Evolutionary conservation across 2,888 invertebrate genomes (phyloP), one percentile per base, ranked within the genome.

Genomic region (Tortricodes alternella): DNA sequence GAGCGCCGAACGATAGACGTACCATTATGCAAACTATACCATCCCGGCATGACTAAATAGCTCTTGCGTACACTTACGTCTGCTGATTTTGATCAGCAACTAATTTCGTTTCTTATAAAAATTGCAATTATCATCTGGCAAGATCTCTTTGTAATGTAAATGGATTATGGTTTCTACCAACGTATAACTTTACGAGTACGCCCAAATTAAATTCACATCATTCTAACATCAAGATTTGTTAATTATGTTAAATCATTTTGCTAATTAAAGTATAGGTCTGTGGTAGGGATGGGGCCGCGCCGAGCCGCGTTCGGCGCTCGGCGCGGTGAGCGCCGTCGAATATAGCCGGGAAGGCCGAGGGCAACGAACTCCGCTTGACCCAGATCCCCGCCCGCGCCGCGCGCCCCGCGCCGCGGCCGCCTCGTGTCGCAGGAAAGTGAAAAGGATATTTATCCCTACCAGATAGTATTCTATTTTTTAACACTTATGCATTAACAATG

Each of bases 261-360:
- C n/a, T n/a, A n/a, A n/a, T n/a, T n/a, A n/a, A n/a, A n/a, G n/a
- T n/a, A 13, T 24, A 8, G 9, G 3, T 29, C 5, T 9, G 6
- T 29, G 16, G 9, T 2, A 19, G 9, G 29, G 18, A 7, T 27
- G 15, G 16, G 15, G n/a, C 19, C 23, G 39, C 9, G 32, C 18
- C 5, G n/a, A 2, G 15, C 23, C n/a, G 39, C 13, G 24, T 11
- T 16, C 49, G 35, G 37, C 81, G 73, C 52, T 58, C 57, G 65
- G 63, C 66, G 74, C 71, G 78, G 82, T 83, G 85, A 85, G 84
- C 85, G 85, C 80, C 80, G 82, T 83, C 85, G 78, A 88, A 89
- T 89, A 89, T 89, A 89, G 88, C 83, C 78, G 87, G 88, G 89
- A 90, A 89, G 89, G 89, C 89, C 89, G 89, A 88, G 89, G 87